Evolutionary conservation across 37 sponge, comb jelly and placozoan genomes (phyloP).

Genomic region (Chondrilla cf. caribensis): DNA sequence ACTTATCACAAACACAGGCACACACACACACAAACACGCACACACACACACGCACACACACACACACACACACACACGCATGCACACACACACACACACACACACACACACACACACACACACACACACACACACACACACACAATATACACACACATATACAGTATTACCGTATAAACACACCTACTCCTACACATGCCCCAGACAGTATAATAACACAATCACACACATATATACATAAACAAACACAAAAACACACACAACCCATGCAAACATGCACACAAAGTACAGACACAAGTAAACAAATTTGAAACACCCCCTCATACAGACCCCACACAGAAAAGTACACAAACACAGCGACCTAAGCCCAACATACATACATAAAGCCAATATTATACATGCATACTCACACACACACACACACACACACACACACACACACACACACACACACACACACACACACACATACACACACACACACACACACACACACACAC

Average conservation of each 20-base stretch:
- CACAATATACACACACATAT: constrained; percentile 21
- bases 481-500: too few relatives aligned
- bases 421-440: too few relatives aligned
- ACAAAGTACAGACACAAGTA: not conserved
- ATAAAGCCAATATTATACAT: too few relatives aligned
- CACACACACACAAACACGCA: too few relatives aligned
- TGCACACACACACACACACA: not conserved
- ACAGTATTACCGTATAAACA: not conserved
- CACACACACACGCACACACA: not conserved
- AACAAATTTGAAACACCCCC: too few relatives aligned
- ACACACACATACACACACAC: too few relatives aligned
- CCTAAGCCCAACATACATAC: too few relatives aligned
- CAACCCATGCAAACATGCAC: not conserved
- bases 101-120: constrained; percentile 14
- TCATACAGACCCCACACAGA: too few relatives aligned
- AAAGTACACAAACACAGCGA: too few relatives aligned
- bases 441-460: too few relatives aligned
- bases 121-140: constrained; percentile 8
- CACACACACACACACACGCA: not conserved
- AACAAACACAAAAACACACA: constrained; percentile 5
- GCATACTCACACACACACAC: too few relatives aligned
- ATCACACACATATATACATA: constrained; percentile 13
- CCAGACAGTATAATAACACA: not conserved
- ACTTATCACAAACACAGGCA: not conserved
- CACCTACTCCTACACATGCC: not conserved